Base-by-base conservation (phyloP, 2,113 vertebrate species). In the Condylura cristata region DNA sequence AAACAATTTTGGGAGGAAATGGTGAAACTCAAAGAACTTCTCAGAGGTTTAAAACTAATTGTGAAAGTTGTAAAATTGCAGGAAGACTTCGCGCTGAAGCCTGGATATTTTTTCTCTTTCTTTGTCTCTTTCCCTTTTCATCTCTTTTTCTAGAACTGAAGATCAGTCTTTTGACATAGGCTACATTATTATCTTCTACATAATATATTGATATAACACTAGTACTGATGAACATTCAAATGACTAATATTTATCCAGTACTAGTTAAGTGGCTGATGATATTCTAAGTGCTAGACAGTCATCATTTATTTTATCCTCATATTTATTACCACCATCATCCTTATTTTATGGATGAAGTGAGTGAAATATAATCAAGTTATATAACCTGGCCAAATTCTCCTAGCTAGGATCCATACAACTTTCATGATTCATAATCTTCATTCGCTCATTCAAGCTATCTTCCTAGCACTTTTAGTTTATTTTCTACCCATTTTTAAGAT, bases 81-180 rank as follows among this genome's bases (percentile, higher is more conserved):
- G n/a, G 26, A 60, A 2, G 53, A 8, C n/a, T 34, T 22, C 30
- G 51, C 24, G 17, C 65, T 87, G n/a, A 83, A 90, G 26, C 39
- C 70, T 86, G 9, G 4, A 4, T 74, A 0, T 84, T 94, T 91
- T 41, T n/a, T 6, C 16, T 37, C 48, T 6, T 48, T 17, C 44
- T n/a, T 30, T 0, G 28, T 4, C 22, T 18, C 7, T 6, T 24
- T 5, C 6, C 24, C 20, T 1, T 2, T 7, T 32, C 20, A 4
- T 60, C 8, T 58, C 26, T 37, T 22, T 24, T 11, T 60, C 18
- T 39, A 14, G 20, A 71, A 39, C 2, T 16, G 70, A 8, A 18
- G 48, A 51, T 68, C 14, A 34, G 5, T 72, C 37, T 65, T 68
- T 61, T 34, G n/a, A 44, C 81, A 68, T 41, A 34, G n/a, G 46